These are phyloP conservation scores for Ornithoptera priamus DNA, from an alignment of 2,888 invertebrate species.

Conservation along the genomic window DNA sequence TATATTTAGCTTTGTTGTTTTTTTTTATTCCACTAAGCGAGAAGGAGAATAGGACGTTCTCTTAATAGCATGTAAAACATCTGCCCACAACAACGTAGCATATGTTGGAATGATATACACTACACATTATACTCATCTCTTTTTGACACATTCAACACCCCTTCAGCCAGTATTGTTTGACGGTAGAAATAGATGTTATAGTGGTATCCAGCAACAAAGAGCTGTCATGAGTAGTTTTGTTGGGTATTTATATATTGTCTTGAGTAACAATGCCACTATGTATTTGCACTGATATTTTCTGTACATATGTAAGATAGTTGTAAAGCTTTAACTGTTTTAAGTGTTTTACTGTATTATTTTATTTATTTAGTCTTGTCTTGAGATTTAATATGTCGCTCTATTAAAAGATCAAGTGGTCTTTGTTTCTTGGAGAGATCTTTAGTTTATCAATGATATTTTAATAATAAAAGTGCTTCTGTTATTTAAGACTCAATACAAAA, in stretches of 20 bases:
- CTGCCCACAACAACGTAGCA: no score
- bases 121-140: no score
- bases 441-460: neutral
- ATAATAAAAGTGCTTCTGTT: neutral
- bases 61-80: no score
- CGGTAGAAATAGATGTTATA: no score
- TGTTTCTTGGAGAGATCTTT: neutral
- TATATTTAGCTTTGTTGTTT: no score
- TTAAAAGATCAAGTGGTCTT: slow-evolving; percentile 26
- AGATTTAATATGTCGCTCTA: slow-evolving; percentile 32
- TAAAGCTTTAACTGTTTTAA: slow-evolving; percentile 77
- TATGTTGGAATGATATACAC: no score
- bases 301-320: slow-evolving; percentile 75
- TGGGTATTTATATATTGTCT: neutral
- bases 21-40: no score
- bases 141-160: no score
- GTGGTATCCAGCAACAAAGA: no score
- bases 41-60: no score
- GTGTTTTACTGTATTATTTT: slow-evolving; percentile 47
- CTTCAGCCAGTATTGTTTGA: no score
- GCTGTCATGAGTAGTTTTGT: neutral
- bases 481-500: neutral
- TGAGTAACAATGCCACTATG: slow-evolving; percentile 9
- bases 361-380: slow-evolving; percentile 53
- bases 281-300: slow-evolving; percentile 39